Evolutionary conservation across 2,113 vertebrate genomes (phyloP).

Genomic region (Cyphomyrus discorhynchus): DNA sequence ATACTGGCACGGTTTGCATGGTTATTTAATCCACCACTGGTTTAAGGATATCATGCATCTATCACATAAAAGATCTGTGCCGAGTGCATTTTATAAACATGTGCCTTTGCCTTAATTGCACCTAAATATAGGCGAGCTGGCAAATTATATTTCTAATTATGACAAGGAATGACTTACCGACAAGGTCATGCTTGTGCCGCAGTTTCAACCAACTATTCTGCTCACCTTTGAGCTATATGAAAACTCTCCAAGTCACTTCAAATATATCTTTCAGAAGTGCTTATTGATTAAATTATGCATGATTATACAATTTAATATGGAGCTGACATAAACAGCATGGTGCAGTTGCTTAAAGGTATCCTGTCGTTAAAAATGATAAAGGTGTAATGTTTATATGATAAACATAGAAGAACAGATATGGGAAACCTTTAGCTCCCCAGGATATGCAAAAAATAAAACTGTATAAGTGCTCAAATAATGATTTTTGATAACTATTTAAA

Average conservation of each 20-base stretch:
- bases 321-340: background rate
- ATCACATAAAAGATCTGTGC: background rate
- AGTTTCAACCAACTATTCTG: background rate
- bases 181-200: slow-evolving; percentile 15
- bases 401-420: background rate
- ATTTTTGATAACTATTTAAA: background rate
- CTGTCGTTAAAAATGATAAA: background rate
- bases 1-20: background rate
- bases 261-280: background rate
- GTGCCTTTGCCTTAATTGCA: background rate
- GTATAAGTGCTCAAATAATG: background rate
- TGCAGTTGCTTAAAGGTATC: background rate
- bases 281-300: background rate
- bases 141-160: slow-evolving; percentile 24
- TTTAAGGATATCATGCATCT: background rate
- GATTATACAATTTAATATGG: background rate
- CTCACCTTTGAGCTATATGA: slow-evolving; percentile 6
- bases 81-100: background rate
- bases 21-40: background rate
- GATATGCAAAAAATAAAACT: background rate
- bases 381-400: background rate
- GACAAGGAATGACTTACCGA: background rate
- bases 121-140: slow-evolving; percentile 11
- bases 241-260: background rate
- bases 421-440: background rate